phyloP scores from a whole-genome alignment of 2,888 invertebrate species.

The Kuschelorhynchus macadamiae region DNA sequence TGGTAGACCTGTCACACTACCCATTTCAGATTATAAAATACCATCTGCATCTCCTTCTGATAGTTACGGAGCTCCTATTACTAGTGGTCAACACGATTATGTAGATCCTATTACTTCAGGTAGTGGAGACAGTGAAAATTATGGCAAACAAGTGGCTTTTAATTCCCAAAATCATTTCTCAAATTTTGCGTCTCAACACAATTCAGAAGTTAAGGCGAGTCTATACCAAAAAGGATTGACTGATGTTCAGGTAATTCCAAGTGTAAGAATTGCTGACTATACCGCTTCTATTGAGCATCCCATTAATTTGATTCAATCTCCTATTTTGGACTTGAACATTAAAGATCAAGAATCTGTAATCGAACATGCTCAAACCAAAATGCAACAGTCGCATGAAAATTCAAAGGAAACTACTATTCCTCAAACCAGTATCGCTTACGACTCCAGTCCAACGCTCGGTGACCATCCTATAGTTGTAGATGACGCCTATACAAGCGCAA shows the following conservation, averaged over 20 bases:
- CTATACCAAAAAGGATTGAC: constrained; percentile 26
- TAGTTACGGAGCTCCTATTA: constrained; percentile 65
- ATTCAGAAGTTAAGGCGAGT: background rate
- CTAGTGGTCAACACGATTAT: background rate
- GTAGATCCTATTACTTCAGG: constrained; percentile 50
- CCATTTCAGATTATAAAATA: background rate
- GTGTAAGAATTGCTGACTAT: constrained; percentile 78
- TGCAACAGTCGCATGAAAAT: too few relatives aligned
- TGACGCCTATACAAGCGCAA: constrained; percentile 72
- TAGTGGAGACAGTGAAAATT: constrained; percentile 54
- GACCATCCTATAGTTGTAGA: constrained; percentile 68
- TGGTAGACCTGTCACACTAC: constrained; percentile 34
- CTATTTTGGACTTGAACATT: constrained; percentile 75
- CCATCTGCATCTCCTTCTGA: constrained; percentile 63
- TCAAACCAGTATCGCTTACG: background rate
- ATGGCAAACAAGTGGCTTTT: constrained; percentile 2
- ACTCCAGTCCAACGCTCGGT: constrained; percentile 54
- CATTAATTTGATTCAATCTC: constrained; percentile 79
- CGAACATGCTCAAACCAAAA: too few relatives aligned
- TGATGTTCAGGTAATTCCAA: constrained; percentile 69
- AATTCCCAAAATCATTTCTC: constrained; percentile 5
- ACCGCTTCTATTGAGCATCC: constrained; percentile 82
- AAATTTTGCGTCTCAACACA: constrained; percentile 14
- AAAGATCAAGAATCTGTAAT: constrained; percentile 27
- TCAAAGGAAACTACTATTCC: background rate